Evolutionary conservation across 1,140 invertebrate genomes (phyloP).

Genomic region (Neodiprion lecontei): DNA sequence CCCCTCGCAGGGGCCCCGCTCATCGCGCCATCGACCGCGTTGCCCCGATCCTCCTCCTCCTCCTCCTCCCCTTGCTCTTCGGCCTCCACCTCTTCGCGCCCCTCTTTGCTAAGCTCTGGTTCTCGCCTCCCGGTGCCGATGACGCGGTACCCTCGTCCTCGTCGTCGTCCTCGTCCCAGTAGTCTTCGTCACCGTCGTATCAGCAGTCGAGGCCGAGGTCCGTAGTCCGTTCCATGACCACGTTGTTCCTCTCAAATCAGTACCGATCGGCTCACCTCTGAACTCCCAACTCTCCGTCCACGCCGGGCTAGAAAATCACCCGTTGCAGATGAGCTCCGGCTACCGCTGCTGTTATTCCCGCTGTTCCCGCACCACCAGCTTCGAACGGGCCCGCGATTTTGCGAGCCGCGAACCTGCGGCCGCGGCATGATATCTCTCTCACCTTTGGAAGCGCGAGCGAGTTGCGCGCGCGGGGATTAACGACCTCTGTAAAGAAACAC

Average conservation of each 20-base stretch:
- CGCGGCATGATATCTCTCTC: constrained; percentile 17
- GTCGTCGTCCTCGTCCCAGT: constrained; percentile 21
- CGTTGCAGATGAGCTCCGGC: no score
- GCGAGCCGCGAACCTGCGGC: no score
- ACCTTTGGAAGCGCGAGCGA: background rate
- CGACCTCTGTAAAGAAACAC: constrained; percentile 16
- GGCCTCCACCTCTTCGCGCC: constrained; percentile 7
- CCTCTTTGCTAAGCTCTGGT: background rate
- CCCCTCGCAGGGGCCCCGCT: constrained; percentile 59
- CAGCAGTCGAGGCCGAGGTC: constrained; percentile 37
- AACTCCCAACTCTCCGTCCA: no score
- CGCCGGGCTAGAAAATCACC: no score
- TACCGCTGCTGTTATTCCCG: no score
- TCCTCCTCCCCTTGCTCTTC: background rate
- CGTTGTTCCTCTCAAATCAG: background rate
- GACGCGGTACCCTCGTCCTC: constrained; percentile 4
- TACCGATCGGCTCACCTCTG: constrained; percentile 8
- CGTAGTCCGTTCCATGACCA: constrained; percentile 14
- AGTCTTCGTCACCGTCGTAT: constrained; percentile 24
- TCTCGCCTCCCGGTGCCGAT: background rate
- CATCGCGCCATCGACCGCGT: constrained; percentile 60
- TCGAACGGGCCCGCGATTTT: no score
- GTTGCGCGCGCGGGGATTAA: constrained; percentile 12
- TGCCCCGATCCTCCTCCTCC: constrained; percentile 8
- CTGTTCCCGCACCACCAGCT: no score